Evolutionary conservation across 1,140 invertebrate genomes (phyloP), one percentile per base, ranked within the genome.

Genomic region (Drosophila ercepeae): DNA sequence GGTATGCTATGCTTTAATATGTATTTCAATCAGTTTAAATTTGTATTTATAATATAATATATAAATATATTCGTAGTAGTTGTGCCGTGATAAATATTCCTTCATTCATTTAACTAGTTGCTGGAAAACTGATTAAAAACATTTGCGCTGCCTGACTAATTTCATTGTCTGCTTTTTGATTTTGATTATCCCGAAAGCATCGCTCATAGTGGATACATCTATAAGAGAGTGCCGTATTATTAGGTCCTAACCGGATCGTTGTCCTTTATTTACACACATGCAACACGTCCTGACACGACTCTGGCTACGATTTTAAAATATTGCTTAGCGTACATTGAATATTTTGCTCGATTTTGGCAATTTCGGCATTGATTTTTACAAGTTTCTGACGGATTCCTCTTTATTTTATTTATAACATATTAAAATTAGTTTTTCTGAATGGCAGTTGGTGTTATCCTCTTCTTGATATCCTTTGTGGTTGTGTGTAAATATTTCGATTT

Each of bases 111-210:
- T 84, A 81, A 72, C 78, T 75, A 73, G 67, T 74, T 63, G 42
- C 70, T 70, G 51, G 32, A 52, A 42, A 73, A 83, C 72, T 74
- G 52, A 88, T 69, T 75, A 74, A 65, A 88, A 86, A 69, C 78
- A 57, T 61, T 49, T 63, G 64, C 36, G 52, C 61, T 82, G 75
- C 44, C 58, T 86, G 76, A 71, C 78, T 67, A 75, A 83, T 73
- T 86, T 83, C 79, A 83, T 83, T 83, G 75, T 84, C 79, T 78
- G 51, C 58, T 39, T 86, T 44, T 84, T n/a, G n/a, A n/a, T 78
- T 32, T 84, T 84, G 81, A 84, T 84, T 84, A 84, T 81, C 55
- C 76, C 81, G 81, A 86, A 86, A 50, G 36, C 36, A 39, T 76
- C 64, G 75, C 75, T 60, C 49, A 53, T 60, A 63, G 67, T 68